These are phyloP conservation scores for Ochropacha duplaris DNA, from an alignment of 2,888 invertebrate species.

Conservation along the genomic window DNA sequence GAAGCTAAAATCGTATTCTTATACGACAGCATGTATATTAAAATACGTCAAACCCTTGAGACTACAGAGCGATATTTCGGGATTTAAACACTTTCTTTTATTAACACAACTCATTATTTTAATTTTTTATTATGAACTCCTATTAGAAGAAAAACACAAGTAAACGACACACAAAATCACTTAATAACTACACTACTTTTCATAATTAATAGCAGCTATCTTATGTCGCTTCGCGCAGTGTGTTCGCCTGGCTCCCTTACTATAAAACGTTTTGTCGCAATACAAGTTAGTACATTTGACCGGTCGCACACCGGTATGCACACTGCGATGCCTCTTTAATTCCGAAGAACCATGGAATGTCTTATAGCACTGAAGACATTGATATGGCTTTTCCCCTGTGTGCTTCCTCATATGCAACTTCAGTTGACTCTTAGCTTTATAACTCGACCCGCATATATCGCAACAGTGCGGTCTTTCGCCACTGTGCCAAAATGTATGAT, in stretches of 20 bases:
- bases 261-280: conserved; percentile 37
- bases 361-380: conserved; percentile 32
- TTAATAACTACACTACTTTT: background rate
- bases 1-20: no score
- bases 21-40: no score
- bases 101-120: background rate
- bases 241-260: conserved; percentile 32
- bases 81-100: no score
- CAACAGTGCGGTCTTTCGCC: conserved; percentile 46
- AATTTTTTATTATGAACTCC: background rate
- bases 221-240: conserved; percentile 22
- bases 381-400: conserved; percentile 27
- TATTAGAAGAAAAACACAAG: no score
- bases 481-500: conserved; percentile 51
- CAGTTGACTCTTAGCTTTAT: conserved; percentile 46
- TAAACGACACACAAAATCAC: background rate
- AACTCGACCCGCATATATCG: conserved; percentile 43
- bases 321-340: conserved; percentile 29
- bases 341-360: conserved; percentile 22
- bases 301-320: conserved; percentile 38
- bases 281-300: conserved; percentile 26
- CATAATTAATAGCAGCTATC: background rate
- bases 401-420: conserved; percentile 39
- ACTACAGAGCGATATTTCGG: no score
- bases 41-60: no score